Percentiles rank a stretch among this genome's conserved stretches.
Conservation (phyloP, 2,113 vertebrate species). For the Regulus satrapa region DNA sequence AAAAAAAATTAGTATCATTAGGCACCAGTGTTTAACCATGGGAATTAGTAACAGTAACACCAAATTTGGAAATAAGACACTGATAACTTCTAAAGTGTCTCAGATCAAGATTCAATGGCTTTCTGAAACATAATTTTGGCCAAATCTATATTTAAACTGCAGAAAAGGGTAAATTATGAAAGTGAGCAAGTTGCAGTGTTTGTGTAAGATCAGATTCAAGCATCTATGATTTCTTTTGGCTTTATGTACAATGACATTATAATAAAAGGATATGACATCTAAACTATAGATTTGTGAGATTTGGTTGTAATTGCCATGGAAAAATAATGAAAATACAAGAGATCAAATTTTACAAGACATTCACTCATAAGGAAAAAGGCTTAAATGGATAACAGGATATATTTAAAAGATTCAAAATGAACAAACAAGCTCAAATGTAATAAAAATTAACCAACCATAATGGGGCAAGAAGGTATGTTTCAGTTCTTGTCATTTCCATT, state of each 20-base stretch:
- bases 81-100: background rate
- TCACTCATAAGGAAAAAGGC: background rate
- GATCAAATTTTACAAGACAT: background rate
- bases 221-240: background rate
- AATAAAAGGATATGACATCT: background rate
- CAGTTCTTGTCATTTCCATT: background rate
- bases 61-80: background rate
- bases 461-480: background rate
- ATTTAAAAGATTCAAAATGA: background rate
- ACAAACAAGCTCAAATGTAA: background rate
- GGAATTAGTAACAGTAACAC: background rate
- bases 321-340: background rate
- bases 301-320: background rate
- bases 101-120: background rate
- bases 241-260: background rate
- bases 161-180: background rate
- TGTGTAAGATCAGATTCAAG: background rate
- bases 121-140: background rate
- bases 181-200: background rate
- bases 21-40: background rate
- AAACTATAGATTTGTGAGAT: background rate
- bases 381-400: background rate
- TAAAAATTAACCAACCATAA: background rate
- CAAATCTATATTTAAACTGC: background rate
- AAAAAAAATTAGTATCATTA: background rate